Percentiles rank a stretch among this genome's conserved stretches.
Evolutionary conservation across 2,797 vertebrate genomes (phyloP).

Genomic region (Salarias fasciatus): DNA sequence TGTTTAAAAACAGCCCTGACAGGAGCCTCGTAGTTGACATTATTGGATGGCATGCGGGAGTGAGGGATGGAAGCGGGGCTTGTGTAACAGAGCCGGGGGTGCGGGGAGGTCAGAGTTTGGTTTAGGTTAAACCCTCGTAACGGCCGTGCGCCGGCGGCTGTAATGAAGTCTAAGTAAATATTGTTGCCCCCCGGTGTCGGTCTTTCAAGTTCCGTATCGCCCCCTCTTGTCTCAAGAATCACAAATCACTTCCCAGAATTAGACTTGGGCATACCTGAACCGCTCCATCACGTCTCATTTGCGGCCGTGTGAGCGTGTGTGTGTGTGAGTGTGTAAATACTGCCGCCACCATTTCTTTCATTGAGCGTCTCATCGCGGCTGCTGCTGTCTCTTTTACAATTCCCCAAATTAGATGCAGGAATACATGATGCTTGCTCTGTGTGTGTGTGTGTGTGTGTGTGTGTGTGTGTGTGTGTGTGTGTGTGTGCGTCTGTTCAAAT

Average conservation of each 20-base stretch:
- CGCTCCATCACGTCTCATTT: conserved; percentile 28
- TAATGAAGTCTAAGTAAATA: conserved; percentile 78
- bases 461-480: conserved; percentile 22
- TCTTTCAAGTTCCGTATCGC: conserved; percentile 63
- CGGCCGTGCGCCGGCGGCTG: conserved; percentile 46
- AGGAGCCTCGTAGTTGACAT: conserved; percentile 74
- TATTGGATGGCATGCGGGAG: conserved; percentile 72
- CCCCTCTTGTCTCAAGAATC: conserved; percentile 71
- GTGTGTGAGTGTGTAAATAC: conserved; percentile 34
- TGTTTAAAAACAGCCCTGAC: conserved; percentile 82
- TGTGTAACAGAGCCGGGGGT: conserved; percentile 63
- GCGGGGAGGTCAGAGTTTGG: conserved; percentile 67
- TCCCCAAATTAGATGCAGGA: conserved; percentile 82
- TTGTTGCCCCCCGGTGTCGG: conserved; percentile 56
- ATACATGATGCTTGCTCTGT: conserved; percentile 45
- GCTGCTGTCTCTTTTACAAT: conserved; percentile 79
- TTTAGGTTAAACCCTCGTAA: conserved; percentile 63
- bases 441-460: neutral
- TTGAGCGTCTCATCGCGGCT: conserved; percentile 60
- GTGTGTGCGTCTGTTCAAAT: conserved; percentile 43
- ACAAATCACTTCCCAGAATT: conserved; percentile 84
- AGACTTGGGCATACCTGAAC: conserved; percentile 60
- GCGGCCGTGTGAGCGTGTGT: conserved; percentile 1
- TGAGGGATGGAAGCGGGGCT: conserved; percentile 62
- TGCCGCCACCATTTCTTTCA: conserved; percentile 55